Base-by-base conservation (phyloP, 2,113 vertebrate species). In the Thunnus maccoyii region DNA sequence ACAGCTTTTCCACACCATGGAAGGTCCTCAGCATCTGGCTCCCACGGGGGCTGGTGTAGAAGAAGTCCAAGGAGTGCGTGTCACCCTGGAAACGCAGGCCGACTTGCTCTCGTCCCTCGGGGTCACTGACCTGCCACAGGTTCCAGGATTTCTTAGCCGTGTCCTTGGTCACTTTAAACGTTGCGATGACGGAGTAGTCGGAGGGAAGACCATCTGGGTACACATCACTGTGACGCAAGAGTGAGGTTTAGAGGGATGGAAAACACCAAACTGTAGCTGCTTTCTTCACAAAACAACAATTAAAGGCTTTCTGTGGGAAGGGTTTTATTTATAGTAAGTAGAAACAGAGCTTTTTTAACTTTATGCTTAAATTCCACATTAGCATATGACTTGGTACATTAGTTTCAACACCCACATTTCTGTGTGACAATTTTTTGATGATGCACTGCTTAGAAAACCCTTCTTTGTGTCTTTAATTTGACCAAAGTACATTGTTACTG, bases 51-150 rank as follows among this genome's bases (percentile, higher is more conserved):
- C 57, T 80, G 16, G 73, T 79, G 83, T 76, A 95, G 88, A 96
- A 94, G 87, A 94, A 91, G 86, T 89, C 86, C 18, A 96, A 78
- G 51, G 89, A 91, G 32, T 64, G 83, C 0, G 84, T 79, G 27
- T 93, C 85, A 16, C 89, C 91, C 20, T 93, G 94, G 73, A 96
- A 91, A 70, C 62, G 80, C 58, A 96, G 84, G 52, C 89, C 84
- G 0, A 92, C 85, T 63, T 92, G 91, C 18, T 93, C 93, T 63
- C 62, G 82, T 10, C 93, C 93, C 13, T 91, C 62, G 5, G 88
- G 88, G 82, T 92, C 88, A 17, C 93, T 95, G 70, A 96, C 88
- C 87, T 96, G 93, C 94, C 93, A 94, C 78, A 96, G 93, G 90
- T 95, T 92, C 93, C 92, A 96, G 66, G 88, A 83, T 15, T 80